Conservation (phyloP, 2,888 invertebrate species). For the Himalopsyche anomala region DNA sequence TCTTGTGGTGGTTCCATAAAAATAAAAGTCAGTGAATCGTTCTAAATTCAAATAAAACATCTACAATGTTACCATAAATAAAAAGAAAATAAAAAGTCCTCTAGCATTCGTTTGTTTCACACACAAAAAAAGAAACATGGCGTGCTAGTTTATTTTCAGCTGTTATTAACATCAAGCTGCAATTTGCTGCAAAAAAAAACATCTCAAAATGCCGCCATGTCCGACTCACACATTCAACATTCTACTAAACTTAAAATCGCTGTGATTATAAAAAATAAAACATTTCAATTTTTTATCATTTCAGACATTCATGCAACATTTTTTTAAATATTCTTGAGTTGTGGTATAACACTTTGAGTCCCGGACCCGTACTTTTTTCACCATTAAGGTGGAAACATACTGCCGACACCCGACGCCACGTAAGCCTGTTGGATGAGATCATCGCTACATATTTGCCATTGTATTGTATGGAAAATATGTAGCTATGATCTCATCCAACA, state of each 20-base stretch:
- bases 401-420: no score
- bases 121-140: background rate
- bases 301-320: background rate
- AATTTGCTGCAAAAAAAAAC: background rate
- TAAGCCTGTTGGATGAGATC: no score
- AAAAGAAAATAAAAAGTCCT: background rate
- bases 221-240: conserved; percentile 3
- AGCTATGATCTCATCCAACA: no score
- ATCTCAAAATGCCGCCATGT: background rate
- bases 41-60: background rate
- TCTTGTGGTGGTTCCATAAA: no score
- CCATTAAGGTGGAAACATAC: no score
- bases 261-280: background rate
- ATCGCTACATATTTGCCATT: no score
- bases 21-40: no score
- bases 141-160: conserved; percentile 13
- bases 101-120: conserved; percentile 5
- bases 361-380: no score
- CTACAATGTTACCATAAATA: background rate
- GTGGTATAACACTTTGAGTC: background rate
- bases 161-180: background rate
- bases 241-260: background rate
- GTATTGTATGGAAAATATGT: no score
- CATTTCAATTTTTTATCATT: background rate
- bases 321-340: background rate